Percentiles rank a stretch among this genome's conserved stretches.
Evolutionary conservation across 1,140 invertebrate genomes (phyloP).

Genomic region (Achroia grisella): DNA sequence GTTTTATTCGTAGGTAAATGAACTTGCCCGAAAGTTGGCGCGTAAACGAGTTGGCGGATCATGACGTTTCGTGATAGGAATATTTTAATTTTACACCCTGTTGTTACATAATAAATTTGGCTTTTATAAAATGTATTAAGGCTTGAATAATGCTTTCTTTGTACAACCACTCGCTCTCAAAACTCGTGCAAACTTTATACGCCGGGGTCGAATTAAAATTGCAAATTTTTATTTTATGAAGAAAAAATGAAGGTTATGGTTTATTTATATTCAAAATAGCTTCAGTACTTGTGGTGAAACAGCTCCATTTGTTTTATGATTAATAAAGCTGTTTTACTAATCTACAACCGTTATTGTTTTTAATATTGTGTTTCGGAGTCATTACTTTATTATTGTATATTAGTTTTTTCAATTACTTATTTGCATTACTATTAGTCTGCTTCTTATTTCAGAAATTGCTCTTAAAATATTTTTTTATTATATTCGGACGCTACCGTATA

Average conservation of each 20-base stretch:
- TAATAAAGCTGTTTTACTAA: too few species aligned
- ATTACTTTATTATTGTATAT: too few species aligned
- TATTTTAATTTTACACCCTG: conserved; percentile 2
- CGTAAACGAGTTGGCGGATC: conserved; percentile 7
- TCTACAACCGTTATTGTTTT: too few species aligned
- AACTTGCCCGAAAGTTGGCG: background rate
- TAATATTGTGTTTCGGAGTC: too few species aligned
- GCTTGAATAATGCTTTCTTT: background rate
- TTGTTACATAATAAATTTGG: conserved; percentile 4
- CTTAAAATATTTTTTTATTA: too few species aligned
- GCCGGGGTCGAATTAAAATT: conserved; percentile 2
- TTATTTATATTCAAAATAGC: background rate
- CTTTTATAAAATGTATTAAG: conserved; percentile 2
- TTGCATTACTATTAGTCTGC: too few species aligned
- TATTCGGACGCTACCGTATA: too few species aligned
- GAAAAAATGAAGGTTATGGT: background rate
- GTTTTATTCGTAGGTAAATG: conserved; percentile 14
- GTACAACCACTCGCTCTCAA: background rate
- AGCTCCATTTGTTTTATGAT: too few species aligned
- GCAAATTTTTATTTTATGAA: conserved; percentile 1
- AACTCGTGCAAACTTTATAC: background rate
- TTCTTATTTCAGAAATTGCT: too few species aligned
- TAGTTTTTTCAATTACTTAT: too few species aligned
- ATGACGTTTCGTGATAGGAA: conserved; percentile 5
- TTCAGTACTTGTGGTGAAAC: too few species aligned